Percentiles rank a stretch among this genome's conserved stretches.
phyloP scores from a whole-genome alignment of 2,113 vertebrate species.

The Entomyzon cyanotis region DNA sequence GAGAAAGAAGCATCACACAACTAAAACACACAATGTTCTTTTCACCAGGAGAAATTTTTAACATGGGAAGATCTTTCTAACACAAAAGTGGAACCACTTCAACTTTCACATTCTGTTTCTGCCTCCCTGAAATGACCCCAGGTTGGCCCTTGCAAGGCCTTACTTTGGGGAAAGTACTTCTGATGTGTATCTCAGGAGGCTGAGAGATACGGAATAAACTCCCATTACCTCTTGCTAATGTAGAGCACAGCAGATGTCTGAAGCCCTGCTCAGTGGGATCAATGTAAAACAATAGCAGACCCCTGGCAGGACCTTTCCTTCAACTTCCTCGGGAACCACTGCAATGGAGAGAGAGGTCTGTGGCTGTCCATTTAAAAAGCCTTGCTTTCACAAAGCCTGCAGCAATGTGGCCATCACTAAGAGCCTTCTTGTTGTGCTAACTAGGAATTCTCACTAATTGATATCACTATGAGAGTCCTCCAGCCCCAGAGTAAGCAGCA shows the following conservation, averaged over 20 bases:
- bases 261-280: not conserved
- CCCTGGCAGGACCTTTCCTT: not conserved
- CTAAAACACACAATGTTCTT: not conserved
- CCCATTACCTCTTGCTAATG: not conserved
- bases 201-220: not conserved
- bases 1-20: not conserved
- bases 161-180: not conserved
- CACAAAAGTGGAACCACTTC: not conserved
- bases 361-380: not conserved
- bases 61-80: not conserved
- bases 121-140: not conserved
- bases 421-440: conserved; percentile 33
- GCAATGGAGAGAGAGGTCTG: not conserved
- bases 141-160: not conserved
- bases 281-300: not conserved
- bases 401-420: not conserved
- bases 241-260: not conserved
- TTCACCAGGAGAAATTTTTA: not conserved
- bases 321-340: not conserved
- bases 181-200: not conserved
- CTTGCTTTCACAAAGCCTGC: conserved; percentile 1
- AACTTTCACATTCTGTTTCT: not conserved
- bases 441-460: not conserved
- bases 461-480: not conserved
- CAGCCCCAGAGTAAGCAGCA: not conserved